A percentile compares a stretch with the other conserved stretches of the same genome.
These are phyloP conservation scores for Drosophila kohkoa DNA, from an alignment of 1,140 invertebrate species.

Conservation along the genomic window DNA sequence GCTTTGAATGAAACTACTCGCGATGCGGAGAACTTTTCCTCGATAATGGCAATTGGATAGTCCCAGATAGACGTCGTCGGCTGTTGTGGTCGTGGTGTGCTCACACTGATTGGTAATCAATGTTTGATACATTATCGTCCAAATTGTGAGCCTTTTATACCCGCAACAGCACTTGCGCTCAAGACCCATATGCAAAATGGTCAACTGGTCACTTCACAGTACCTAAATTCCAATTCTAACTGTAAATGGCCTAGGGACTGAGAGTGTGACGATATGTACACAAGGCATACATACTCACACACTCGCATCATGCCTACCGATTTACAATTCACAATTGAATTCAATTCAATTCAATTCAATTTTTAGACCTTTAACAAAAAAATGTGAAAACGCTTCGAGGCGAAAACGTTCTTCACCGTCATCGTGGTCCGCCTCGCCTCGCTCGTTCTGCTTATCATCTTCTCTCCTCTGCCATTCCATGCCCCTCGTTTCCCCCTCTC, in stretches of 20 bases:
- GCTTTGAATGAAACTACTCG: conserved; percentile 65
- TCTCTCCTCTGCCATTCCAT: conserved; percentile 6
- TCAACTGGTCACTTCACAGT: conserved; percentile 45
- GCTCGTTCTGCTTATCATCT: conserved; percentile 67
- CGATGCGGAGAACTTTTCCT: conserved; percentile 63
- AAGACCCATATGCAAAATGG: conserved; percentile 37
- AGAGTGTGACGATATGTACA: not conserved
- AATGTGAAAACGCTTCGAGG: conserved; percentile 60
- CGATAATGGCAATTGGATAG: not conserved
- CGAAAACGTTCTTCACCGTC: conserved; percentile 57
- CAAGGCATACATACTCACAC: not conserved
- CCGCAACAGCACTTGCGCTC: conserved; percentile 18
- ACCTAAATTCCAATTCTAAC: conserved; percentile 37
- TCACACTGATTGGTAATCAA: conserved; percentile 75
- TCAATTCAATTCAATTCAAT: conserved; percentile 51
- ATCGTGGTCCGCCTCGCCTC: conserved; percentile 25
- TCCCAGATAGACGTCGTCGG: no score
- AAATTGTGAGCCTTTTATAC: conserved; percentile 69
- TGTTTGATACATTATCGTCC: conserved; percentile 72
- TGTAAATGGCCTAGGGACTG: conserved; percentile 45
- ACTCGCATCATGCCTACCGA: conserved; percentile 28
- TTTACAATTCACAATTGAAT: conserved; percentile 49
- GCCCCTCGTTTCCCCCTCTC: not conserved
- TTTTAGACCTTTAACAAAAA: conserved; percentile 22
- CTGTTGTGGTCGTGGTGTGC: conserved; percentile 39